Conservation (phyloP, 2,888 invertebrate species). For the Harpalus rufipes region DNA sequence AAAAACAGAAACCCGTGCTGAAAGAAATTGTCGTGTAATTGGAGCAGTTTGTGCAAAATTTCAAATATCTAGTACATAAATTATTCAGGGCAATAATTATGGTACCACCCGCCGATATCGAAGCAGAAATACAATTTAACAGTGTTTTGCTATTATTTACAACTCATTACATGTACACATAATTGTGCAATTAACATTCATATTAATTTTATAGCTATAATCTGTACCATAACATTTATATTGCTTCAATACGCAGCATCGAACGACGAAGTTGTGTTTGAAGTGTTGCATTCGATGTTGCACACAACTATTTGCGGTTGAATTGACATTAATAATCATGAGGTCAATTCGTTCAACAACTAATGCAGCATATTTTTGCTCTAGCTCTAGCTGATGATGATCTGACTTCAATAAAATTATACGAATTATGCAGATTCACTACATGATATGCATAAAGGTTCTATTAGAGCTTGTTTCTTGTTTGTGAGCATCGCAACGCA, state of each 20-base stretch:
- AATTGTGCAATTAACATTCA: constrained; percentile 42
- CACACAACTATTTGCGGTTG: constrained; percentile 43
- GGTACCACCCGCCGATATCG: neutral
- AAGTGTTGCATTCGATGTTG: constrained; percentile 14
- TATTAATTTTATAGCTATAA: constrained; percentile 46
- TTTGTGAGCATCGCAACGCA: neutral
- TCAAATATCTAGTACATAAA: neutral
- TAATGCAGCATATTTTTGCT: constrained; percentile 49
- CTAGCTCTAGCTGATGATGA: constrained; percentile 12
- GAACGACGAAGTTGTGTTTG: constrained; percentile 15
- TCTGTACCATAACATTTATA: constrained; percentile 26
- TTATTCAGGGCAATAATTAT: constrained; percentile 18
- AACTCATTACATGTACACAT: constrained; percentile 45
- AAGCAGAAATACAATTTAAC: constrained; percentile 29
- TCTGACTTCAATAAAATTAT: constrained; percentile 30
- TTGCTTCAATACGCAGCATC: neutral
- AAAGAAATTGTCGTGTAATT: neutral
- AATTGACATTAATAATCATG: constrained; percentile 63
- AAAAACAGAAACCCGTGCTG: neutral
- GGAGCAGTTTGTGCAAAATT: neutral
- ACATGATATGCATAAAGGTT: constrained; percentile 24
- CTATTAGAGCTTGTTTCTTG: constrained; percentile 43
- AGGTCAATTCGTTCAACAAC: constrained; percentile 58
- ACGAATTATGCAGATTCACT: constrained; percentile 42
- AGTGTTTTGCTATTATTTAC: constrained; percentile 28